phyloP scores from a whole-genome alignment of 35 echinoderm and acorn worm genomes.

The Lytechinus pictus region DNA sequence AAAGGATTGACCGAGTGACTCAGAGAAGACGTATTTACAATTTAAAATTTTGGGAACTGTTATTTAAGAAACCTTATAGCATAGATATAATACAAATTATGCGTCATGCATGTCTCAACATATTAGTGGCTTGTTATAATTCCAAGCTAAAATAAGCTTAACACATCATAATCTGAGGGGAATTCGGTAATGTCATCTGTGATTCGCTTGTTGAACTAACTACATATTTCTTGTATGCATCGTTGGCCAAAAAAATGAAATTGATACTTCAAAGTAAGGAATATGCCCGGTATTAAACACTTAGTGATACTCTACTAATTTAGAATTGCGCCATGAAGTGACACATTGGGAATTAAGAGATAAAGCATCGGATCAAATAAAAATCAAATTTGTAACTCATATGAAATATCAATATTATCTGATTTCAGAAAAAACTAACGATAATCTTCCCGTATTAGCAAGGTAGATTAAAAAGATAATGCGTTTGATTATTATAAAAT shows the following conservation, averaged over 20 bases:
- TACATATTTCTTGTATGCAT: not conserved
- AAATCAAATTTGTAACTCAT: not conserved
- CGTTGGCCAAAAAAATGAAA: not conserved
- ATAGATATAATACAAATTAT: not conserved
- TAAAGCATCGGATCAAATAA: not conserved
- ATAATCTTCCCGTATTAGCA: not conserved
- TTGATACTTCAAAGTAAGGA: not conserved
- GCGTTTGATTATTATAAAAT: not conserved
- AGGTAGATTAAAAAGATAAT: slow-evolving; percentile 6
- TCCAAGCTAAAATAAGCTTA: slow-evolving; percentile 4
- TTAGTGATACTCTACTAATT: not conserved
- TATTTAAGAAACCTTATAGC: not conserved
- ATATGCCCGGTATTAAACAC: not conserved
- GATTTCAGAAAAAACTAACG: not conserved
- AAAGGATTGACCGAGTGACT: not conserved
- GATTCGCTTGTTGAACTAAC: not conserved
- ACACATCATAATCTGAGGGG: not conserved
- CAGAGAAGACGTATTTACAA: not conserved
- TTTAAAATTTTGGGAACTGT: not conserved
- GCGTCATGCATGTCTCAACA: not conserved
- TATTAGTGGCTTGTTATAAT: not conserved
- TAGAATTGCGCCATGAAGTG: not conserved
- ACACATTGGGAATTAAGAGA: not conserved
- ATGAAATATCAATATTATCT: not conserved
- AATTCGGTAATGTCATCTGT: not conserved